Evolutionary conservation across 2,797 vertebrate species (phyloP).

Genomic region (Syngnathus rostellatus): DNA sequence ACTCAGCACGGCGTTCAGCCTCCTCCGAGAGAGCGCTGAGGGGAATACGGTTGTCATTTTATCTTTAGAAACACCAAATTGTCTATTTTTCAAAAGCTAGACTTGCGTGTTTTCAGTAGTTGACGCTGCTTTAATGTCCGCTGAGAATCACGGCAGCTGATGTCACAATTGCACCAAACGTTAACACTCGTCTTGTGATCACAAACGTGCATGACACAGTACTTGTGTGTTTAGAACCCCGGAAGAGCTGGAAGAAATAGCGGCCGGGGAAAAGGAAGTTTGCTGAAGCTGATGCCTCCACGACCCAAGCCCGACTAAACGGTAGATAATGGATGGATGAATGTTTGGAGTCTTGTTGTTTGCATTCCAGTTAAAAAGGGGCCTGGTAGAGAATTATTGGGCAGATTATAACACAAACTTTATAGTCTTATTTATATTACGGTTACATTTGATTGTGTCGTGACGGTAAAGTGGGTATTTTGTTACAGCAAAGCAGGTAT

Average conservation of each 20-base stretch:
- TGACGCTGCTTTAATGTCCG: not conserved
- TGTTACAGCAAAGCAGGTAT: slow-evolving; percentile 1
- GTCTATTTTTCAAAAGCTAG: not conserved
- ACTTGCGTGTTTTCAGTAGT: not conserved
- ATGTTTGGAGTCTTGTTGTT: not conserved
- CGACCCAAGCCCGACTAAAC: no score
- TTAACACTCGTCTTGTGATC: not conserved
- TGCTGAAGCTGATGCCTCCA: no score
- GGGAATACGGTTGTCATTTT: slow-evolving; percentile 32
- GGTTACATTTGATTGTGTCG: not conserved
- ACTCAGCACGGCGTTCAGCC: slow-evolving; percentile 40
- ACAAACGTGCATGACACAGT: not conserved
- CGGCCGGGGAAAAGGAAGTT: no score
- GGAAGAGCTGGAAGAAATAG: no score
- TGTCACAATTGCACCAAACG: not conserved
- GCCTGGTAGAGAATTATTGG: not conserved
- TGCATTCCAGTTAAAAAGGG: not conserved
- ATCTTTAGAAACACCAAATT: not conserved
- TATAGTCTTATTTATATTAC: not conserved
- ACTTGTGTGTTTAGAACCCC: not conserved
- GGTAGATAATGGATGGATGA: no score
- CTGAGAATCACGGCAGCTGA: not conserved
- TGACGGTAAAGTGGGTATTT: not conserved
- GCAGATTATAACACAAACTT: not conserved
- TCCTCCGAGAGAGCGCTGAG: slow-evolving; percentile 37